Conservation (phyloP, 2,888 invertebrate genomes). For the Scrobipalpa costella region DNA sequence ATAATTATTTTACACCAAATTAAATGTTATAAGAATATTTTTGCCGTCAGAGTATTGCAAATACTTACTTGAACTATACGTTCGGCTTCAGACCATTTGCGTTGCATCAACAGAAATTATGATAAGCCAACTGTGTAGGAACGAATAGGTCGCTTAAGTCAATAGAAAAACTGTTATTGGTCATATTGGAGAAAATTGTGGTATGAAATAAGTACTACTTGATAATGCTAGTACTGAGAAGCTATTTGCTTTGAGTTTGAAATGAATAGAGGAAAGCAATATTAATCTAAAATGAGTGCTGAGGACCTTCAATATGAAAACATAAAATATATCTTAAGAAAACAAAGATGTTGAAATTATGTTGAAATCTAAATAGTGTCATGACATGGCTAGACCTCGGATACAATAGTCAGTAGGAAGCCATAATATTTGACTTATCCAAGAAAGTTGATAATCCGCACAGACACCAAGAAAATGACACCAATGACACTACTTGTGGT, state of each 20-base stretch:
- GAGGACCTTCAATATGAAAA: too few relatives aligned
- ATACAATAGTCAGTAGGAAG: neutral
- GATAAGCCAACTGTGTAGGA: slow-evolving; percentile 2
- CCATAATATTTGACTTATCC: neutral
- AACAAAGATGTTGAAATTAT: too few relatives aligned
- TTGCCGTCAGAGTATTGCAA: too few relatives aligned
- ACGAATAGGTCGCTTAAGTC: slow-evolving; percentile 15
- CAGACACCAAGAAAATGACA: neutral
- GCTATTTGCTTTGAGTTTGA: too few relatives aligned
- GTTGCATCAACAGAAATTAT: neutral
- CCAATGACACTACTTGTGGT: neutral
- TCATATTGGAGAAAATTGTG: neutral
- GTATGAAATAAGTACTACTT: neutral
- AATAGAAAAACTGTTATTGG: slow-evolving; percentile 8
- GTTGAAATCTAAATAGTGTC: too few relatives aligned
- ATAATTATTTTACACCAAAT: too few relatives aligned
- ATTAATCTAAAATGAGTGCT: too few relatives aligned
- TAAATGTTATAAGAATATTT: too few relatives aligned
- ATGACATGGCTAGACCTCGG: too few relatives aligned
- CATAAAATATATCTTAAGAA: too few relatives aligned
- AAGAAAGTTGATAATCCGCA: neutral
- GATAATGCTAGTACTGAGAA: neutral
- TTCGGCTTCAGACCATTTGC: neutral
- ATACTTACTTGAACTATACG: too few relatives aligned
- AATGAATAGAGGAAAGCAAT: too few relatives aligned